A percentile compares a stretch with the other conserved stretches of the same genome.
These are phyloP conservation scores for Sclerodermus sp. DNA, from an alignment of 2,888 invertebrate genomes.

Conservation along the genomic window DNA sequence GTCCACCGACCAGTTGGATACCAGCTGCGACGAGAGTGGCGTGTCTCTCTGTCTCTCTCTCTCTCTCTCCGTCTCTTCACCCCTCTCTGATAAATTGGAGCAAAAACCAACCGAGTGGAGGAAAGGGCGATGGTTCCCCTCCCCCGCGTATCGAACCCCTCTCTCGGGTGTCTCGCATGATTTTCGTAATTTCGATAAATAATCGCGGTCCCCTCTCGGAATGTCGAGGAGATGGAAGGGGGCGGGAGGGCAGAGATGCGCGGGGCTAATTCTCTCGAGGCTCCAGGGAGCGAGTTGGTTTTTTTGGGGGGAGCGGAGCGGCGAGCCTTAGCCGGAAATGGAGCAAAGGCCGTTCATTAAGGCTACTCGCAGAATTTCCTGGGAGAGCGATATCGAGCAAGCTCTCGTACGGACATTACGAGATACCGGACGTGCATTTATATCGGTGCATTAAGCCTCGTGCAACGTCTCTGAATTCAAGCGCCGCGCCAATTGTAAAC, in stretches of 20 bases:
- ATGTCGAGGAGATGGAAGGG: too few relatives aligned
- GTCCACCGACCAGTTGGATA: not conserved
- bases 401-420: slow-evolving; percentile 25
- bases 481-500: slow-evolving; percentile 25
- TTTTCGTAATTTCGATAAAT: too few relatives aligned
- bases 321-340: slow-evolving; percentile 25
- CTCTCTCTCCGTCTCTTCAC: not conserved
- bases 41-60: too few relatives aligned
- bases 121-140: too few relatives aligned
- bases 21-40: too few relatives aligned
- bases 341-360: slow-evolving; percentile 23
- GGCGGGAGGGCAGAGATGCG: not conserved
- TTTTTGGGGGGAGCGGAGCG: too few relatives aligned
- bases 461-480: slow-evolving; percentile 25
- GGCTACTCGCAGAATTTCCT: slow-evolving; percentile 30
- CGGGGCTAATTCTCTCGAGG: too few relatives aligned
- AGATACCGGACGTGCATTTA: slow-evolving; percentile 40
- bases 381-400: slow-evolving; percentile 28
- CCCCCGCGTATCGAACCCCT: too few relatives aligned
- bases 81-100: not conserved
- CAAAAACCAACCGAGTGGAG: too few relatives aligned
- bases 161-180: too few relatives aligned
- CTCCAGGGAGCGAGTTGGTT: too few relatives aligned
- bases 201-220: too few relatives aligned
- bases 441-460: slow-evolving; percentile 36